These are phyloP conservation scores for Nephila pilipes DNA, from an alignment of 1,140 invertebrate genomes.

Conservation along the genomic window DNA sequence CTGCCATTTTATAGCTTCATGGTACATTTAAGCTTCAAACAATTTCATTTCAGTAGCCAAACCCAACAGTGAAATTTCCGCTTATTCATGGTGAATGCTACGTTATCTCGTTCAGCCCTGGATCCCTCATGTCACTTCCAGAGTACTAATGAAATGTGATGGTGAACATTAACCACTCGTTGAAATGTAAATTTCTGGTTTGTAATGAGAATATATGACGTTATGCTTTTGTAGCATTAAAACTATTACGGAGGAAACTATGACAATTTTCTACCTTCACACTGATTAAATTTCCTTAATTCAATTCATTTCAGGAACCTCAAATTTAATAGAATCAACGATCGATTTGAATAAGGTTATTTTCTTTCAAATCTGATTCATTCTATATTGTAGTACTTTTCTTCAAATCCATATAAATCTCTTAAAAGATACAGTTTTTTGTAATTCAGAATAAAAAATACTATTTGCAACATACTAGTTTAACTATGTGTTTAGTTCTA, in stretches of 20 bases:
- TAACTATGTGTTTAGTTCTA: too few species aligned
- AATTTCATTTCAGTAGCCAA: not conserved
- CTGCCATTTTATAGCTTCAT: not conserved
- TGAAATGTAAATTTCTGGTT: conserved; percentile 7
- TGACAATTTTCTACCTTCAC: too few species aligned
- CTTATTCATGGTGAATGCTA: not conserved
- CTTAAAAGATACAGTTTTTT: too few species aligned
- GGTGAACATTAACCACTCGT: not conserved
- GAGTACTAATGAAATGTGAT: not conserved
- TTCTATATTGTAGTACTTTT: too few species aligned
- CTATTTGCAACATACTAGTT: too few species aligned
- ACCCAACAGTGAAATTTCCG: not conserved
- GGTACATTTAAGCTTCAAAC: conserved; percentile 15
- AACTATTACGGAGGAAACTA: not conserved
- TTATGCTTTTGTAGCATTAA: not conserved
- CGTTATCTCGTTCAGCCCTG: not conserved
- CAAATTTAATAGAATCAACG: too few species aligned
- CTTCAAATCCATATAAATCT: too few species aligned
- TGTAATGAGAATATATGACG: not conserved
- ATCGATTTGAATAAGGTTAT: too few species aligned
- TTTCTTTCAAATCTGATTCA: too few species aligned
- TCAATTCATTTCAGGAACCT: too few species aligned
- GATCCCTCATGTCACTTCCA: not conserved
- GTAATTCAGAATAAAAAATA: too few species aligned
- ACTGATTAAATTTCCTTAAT: too few species aligned